Base-by-base conservation (phyloP, 2,888 invertebrate genomes). In the Acleris emargana region DNA sequence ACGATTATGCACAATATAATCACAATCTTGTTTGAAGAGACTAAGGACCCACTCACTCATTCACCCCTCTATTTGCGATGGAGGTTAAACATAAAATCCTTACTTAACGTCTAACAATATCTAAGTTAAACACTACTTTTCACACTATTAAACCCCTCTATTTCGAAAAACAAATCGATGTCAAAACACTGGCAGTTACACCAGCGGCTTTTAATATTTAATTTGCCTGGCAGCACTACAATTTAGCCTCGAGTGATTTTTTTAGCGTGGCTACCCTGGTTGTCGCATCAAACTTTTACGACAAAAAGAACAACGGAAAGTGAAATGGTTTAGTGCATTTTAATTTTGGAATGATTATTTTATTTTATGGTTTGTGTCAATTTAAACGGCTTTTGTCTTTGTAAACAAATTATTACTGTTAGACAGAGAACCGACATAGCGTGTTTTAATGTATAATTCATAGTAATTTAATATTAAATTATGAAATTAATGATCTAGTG, bases 181-280 rank as follows among this genome's bases (percentile, higher is more conserved):
- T 79, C 80, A 79, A 77, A 80, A 80, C 75, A 79, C 63, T 68
- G 73, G 72, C 74, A 70, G 71, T 69, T 69, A 70, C 71, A 64
- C 51, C 67, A 58, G 62, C 66, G 53, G 62, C 16, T 45, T 53
- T 59, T 72, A 79, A 79, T 81, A 80, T 79, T 80, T 77, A 76
- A 77, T 71, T 28, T 54, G 64, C 72, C 73, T 67, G 55, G 57
- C 64, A n/a, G 55, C 66, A 54, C 73, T 71, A 72, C 71, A 72
- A 75, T 76, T 74, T 72, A 71, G 72, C 70, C 61, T 32, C 55
- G 45, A 67, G 73, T 78, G 74, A 79, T 78, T 81, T 83, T 79
- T 82, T 81, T 68, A 80, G 70, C 71, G 76, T 73, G 77, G 77
- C 74, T 76, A 81, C 72, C 68, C 76, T 71, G 71, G 67, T 73